These are phyloP conservation scores for Pammene fasciana DNA, from an alignment of 2,888 invertebrate species.

Conservation along the genomic window DNA sequence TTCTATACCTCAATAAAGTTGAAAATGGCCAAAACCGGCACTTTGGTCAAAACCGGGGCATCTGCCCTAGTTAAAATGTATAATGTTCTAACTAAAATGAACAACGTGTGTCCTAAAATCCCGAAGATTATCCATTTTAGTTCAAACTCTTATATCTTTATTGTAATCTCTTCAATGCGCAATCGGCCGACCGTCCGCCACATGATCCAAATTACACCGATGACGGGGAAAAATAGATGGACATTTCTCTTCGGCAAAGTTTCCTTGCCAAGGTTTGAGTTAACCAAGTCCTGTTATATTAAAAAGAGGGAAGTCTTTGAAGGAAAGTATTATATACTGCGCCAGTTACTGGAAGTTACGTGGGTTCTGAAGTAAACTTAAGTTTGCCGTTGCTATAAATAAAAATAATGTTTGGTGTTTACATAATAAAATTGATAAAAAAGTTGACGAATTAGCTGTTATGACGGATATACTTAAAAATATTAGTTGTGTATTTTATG, in stretches of 20 bases:
- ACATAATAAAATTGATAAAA: too few relatives aligned
- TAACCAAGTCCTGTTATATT: constrained; percentile 35
- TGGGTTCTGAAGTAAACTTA: neutral
- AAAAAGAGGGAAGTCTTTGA: constrained; percentile 28
- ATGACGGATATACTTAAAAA: too few relatives aligned
- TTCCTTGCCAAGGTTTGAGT: constrained; percentile 41
- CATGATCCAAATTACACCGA: constrained; percentile 70
- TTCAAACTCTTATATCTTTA: constrained; percentile 65
- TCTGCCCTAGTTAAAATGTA: too few relatives aligned
- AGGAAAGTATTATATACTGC: constrained; percentile 24
- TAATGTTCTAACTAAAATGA: too few relatives aligned
- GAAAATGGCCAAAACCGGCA: too few relatives aligned
- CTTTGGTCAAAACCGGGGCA: too few relatives aligned
- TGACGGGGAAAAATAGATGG: constrained; percentile 71
- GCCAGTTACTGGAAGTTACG: constrained; percentile 4
- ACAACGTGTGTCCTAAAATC: too few relatives aligned
- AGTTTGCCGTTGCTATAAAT: neutral
- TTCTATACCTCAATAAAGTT: too few relatives aligned
- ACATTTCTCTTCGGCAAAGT: constrained; percentile 63
- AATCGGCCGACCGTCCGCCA: constrained; percentile 69
- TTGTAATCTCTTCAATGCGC: constrained; percentile 66
- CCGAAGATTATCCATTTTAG: too few relatives aligned
- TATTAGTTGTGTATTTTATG: too few relatives aligned
- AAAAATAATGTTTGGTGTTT: neutral
- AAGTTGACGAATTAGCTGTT: too few relatives aligned